Conservation (phyloP, 2,888 invertebrate genomes). For the Tineola bisselliella region DNA sequence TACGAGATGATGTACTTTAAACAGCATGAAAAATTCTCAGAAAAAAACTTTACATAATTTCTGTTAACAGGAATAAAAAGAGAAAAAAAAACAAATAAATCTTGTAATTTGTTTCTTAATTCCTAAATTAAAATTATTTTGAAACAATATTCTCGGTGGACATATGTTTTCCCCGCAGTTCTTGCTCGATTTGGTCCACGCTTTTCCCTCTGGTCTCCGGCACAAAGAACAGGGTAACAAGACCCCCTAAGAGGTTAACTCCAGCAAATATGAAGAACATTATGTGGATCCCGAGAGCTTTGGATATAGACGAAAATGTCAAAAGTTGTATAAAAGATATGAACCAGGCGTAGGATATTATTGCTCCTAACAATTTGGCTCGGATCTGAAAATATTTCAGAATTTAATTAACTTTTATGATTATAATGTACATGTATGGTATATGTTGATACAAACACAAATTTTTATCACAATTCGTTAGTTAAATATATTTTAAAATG, state of each 20-base stretch:
- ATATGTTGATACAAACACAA: too few species aligned
- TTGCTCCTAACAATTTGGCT: slow-evolving; percentile 38
- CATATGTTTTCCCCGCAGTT: slow-evolving; percentile 15
- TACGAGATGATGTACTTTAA: too few species aligned
- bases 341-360: slow-evolving; percentile 44
- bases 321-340: slow-evolving; percentile 29
- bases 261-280: slow-evolving; percentile 40
- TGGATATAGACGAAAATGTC: slow-evolving; percentile 21
- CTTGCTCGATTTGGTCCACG: slow-evolving; percentile 34
- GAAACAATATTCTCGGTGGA: background rate
- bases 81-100: too few species aligned
- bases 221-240: slow-evolving; percentile 32
- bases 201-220: slow-evolving; percentile 53
- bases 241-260: slow-evolving; percentile 32
- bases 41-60: too few species aligned
- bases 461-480: too few species aligned
- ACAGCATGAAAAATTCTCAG: too few species aligned
- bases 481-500: too few species aligned
- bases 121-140: background rate
- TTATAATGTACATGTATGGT: too few species aligned
- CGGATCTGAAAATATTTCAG: slow-evolving; percentile 32
- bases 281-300: slow-evolving; percentile 31
- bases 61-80: too few species aligned
- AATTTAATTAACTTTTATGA: too few species aligned
- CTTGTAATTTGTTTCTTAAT: too few species aligned